Evolutionary conservation across 1,140 invertebrate species (phyloP).

Genomic region (Leptestheria dahalacensis): DNA sequence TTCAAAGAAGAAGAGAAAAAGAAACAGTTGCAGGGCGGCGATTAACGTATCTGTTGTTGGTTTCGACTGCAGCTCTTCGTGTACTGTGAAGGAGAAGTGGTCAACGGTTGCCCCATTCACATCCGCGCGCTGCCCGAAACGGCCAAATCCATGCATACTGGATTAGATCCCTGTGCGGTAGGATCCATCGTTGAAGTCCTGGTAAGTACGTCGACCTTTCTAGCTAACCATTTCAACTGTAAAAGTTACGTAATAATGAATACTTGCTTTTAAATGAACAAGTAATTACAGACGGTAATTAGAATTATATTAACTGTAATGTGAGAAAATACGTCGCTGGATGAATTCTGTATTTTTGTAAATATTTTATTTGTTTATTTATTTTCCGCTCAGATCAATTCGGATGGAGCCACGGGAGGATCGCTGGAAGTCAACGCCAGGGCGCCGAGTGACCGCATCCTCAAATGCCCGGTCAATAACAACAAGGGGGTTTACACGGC

Average conservation of each 20-base stretch:
- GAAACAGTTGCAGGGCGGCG: no score
- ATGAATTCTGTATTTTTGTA: no score
- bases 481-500: constrained; percentile 67
- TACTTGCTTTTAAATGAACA: no score
- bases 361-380: not conserved
- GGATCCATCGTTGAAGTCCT: constrained; percentile 89
- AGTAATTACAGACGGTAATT: no score
- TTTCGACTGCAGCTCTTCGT: constrained; percentile 43
- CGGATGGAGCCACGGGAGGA: constrained; percentile 51
- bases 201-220: constrained; percentile 66
- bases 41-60: no score
- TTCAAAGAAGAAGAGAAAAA: no score
- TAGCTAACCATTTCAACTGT: not conserved
- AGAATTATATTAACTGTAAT: no score
- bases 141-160: constrained; percentile 61
- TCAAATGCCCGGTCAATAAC: constrained; percentile 56
- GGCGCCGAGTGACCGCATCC: constrained; percentile 62
- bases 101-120: constrained; percentile 53
- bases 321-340: no score
- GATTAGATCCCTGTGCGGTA: constrained; percentile 85
- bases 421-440: constrained; percentile 75
- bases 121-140: constrained; percentile 73
- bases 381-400: constrained; percentile 41
- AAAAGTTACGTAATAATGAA: no score
- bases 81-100: constrained; percentile 44